phyloP scores from a whole-genome alignment of 1,140 invertebrate genomes.

The Hyles vespertilio region DNA sequence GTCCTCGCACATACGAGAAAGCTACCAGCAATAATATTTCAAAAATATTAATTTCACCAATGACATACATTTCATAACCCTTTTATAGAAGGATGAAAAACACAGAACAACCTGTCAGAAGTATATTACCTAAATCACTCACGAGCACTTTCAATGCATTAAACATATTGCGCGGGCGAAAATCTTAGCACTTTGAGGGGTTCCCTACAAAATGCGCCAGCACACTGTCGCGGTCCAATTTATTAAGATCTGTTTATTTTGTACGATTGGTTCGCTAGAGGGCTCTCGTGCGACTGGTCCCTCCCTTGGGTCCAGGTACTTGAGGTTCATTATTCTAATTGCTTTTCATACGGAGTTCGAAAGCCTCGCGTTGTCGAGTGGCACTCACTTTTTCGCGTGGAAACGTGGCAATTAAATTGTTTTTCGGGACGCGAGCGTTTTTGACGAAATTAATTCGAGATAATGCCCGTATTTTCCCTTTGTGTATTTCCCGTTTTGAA shows the following conservation, averaged over 20 bases:
- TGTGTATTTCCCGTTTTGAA: slow-evolving; percentile 1
- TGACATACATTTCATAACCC: too few relatives aligned
- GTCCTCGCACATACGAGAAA: too few relatives aligned
- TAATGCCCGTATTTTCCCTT: slow-evolving; percentile 30
- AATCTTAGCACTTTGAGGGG: slow-evolving; percentile 8
- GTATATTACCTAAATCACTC: too few relatives aligned
- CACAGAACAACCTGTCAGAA: too few relatives aligned
- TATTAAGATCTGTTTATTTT: slow-evolving; percentile 5
- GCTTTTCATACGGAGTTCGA: slow-evolving; percentile 63
- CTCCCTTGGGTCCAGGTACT: slow-evolving; percentile 30
- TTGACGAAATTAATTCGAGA: slow-evolving; percentile 56
- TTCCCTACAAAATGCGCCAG: not conserved
- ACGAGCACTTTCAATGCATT: slow-evolving; percentile 1
- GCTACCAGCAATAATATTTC: too few relatives aligned
- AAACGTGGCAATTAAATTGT: slow-evolving; percentile 68
- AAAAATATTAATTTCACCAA: too few relatives aligned
- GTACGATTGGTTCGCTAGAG: slow-evolving; percentile 22
- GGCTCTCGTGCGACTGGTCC: slow-evolving; percentile 7
- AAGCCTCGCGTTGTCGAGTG: slow-evolving; percentile 55
- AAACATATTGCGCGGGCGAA: slow-evolving; percentile 2
- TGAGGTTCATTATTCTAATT: slow-evolving; percentile 72
- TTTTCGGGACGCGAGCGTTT: slow-evolving; percentile 42
- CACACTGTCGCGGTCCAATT: not conserved
- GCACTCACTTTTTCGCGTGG: slow-evolving; percentile 45
- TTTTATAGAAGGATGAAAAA: too few relatives aligned